These are phyloP conservation scores for Polyodon spathula DNA, from an alignment of 2,113 vertebrate genomes.

Conservation along the genomic window DNA sequence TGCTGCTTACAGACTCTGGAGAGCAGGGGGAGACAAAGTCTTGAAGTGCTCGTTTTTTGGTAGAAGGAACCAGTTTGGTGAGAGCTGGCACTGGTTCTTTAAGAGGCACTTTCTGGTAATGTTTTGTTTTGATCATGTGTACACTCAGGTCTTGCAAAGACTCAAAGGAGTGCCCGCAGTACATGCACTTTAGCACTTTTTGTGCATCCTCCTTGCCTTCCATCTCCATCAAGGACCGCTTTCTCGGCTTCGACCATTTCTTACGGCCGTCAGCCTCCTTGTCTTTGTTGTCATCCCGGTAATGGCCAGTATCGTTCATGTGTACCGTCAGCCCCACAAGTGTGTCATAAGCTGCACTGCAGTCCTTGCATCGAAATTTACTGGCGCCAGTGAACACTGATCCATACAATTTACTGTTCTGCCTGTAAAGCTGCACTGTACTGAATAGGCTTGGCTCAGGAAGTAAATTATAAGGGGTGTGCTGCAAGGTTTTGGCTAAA, in stretches of 20 bases:
- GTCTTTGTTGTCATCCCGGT: constrained; percentile 94
- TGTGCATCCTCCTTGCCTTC: constrained; percentile 97
- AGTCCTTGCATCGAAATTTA: constrained; percentile 97
- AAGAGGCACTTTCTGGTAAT: constrained; percentile 99
- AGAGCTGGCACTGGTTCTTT: constrained; percentile 97
- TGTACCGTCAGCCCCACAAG: constrained; percentile 93
- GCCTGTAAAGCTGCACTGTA: constrained; percentile 94
- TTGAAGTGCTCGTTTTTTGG: constrained; percentile 88
- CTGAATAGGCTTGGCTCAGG: constrained; percentile 97
- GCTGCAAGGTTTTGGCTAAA: constrained; percentile 91
- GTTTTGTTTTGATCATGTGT: constrained; percentile 99
- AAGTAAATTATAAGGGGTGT: constrained; percentile 85
- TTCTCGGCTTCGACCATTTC: constrained; percentile 93
- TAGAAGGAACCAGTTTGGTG: constrained; percentile 84
- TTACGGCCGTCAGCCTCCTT: constrained; percentile 83
- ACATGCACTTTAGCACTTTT: constrained; percentile 98
- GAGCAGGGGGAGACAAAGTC: constrained; percentile 84
- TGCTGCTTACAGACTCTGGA: constrained; percentile 71
- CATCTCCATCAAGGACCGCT: constrained; percentile 97
- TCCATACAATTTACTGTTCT: constrained; percentile 95
- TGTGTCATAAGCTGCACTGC: constrained; percentile 93
- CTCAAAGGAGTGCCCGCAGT: constrained; percentile 96
- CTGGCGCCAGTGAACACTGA: constrained; percentile 96
- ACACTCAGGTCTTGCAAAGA: constrained; percentile 96
- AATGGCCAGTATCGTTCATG: constrained; percentile 97